Evolutionary conservation across 2,113 vertebrate genomes (phyloP).

Genomic region (human (Homo sapiens)): DNA sequence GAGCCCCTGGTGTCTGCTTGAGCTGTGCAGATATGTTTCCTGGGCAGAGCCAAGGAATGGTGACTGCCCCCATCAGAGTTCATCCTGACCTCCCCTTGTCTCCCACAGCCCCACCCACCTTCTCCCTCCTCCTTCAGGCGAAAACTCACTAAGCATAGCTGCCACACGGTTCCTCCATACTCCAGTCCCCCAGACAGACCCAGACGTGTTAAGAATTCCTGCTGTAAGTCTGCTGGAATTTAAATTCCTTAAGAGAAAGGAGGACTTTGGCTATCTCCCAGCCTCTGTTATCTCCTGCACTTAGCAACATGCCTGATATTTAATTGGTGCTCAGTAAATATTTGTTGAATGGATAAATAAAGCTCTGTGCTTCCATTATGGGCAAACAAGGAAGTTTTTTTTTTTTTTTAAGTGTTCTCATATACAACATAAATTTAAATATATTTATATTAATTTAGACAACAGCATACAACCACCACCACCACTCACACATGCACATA

Average conservation of each 20-base stretch:
- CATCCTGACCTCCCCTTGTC: neutral
- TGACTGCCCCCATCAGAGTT: neutral
- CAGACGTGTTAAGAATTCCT: neutral
- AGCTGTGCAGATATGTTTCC: neutral
- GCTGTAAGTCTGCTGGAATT: neutral
- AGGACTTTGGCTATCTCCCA: neutral
- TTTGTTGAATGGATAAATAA: slow-evolving; percentile 9
- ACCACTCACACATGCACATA: neutral
- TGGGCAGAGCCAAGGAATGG: neutral
- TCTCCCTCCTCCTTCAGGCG: neutral
- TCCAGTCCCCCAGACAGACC: neutral
- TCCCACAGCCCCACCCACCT: neutral
- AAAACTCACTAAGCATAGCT: neutral
- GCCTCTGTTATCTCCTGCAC: neutral
- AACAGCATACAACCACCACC: neutral
- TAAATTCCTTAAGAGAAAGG: neutral
- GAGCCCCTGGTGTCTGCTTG: neutral
- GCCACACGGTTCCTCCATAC: neutral
- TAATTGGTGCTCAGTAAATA: slow-evolving; percentile 21
- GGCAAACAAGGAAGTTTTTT: neutral
- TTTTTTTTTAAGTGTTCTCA: neutral
- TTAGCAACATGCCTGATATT: neutral
- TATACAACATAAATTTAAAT: slow-evolving; percentile 28
- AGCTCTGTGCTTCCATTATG: neutral
- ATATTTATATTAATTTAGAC: neutral